Evolutionary conservation across 2,113 vertebrate genomes (phyloP).

Genomic region (Phylloscopus trochilus): DNA sequence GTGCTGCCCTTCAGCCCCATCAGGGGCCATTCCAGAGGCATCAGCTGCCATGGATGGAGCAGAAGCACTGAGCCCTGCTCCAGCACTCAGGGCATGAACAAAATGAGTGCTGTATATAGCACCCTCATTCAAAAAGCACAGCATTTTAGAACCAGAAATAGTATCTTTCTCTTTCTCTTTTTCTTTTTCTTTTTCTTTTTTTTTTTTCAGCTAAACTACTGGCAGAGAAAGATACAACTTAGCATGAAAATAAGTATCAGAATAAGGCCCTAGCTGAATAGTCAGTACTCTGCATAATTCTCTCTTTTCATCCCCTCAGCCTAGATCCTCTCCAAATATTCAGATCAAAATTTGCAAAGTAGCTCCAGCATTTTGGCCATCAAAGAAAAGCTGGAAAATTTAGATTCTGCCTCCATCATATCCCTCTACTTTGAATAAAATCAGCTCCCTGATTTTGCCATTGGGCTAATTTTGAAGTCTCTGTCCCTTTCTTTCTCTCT

Average conservation of each 20-base stretch:
- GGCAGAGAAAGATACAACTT: conserved; percentile 54
- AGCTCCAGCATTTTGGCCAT: conserved; percentile 5
- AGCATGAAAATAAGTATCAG: conserved; percentile 61
- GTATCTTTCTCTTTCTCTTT: not conserved
- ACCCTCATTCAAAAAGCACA: not conserved
- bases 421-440: not conserved
- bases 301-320: conserved; percentile 39
- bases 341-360: conserved; percentile 30
- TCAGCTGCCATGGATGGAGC: not conserved
- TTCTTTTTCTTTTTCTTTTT: not conserved
- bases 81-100: not conserved
- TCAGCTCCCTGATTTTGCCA: not conserved
- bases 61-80: not conserved
- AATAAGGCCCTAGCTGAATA: conserved; percentile 58
- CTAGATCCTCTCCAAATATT: conserved; percentile 57
- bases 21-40: not conserved
- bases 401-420: not conserved
- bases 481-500: not conserved
- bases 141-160: conserved; percentile 39
- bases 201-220: not conserved
- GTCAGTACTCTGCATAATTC: conserved; percentile 53
- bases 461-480: not conserved
- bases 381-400: conserved; percentile 8
- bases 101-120: not conserved
- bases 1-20: not conserved